Evolutionary conservation across 2,797 vertebrate species (phyloP), one percentile per base, ranked within the genome.

Genomic region (Neosilurus hyrtlii): DNA sequence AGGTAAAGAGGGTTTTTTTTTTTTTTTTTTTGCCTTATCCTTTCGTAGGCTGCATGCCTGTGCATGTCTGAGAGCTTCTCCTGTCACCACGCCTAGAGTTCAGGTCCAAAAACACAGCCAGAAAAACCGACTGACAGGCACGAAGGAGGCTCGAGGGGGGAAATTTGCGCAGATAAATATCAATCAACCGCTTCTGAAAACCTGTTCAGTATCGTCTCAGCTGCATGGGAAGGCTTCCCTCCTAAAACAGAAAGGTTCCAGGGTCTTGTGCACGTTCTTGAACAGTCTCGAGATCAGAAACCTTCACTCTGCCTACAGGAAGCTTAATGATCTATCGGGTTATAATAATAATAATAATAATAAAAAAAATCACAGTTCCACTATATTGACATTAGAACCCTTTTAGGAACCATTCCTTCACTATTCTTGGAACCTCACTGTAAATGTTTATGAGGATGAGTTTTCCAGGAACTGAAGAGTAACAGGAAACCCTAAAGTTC

Each of bases 21-120:
- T 83, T 83, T 52, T 49, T 54, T 14, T 56, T 37, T 61, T 26
- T 26, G 61, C 43, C 43, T 65, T 65, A 78, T 86, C 81, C 87
- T 88, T 68, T 77, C 86, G 84, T 87, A 85, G 77, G 76, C 86
- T 91, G 89, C 95, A 89, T 95, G 95, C 93, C 94, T 85, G 91
- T 92, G 94, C 96, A 94, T 90, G 96, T 87, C 94, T 88, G 81
- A 65, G 82, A 84, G 80, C 80, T 84, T 87, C 87, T 89, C 88
- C 89, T 91, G 82, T 94, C 93, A 90, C 89, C 89, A 94, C 94
- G 87, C 93, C 93, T 94, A 89, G 82, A 92, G 86, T 84, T 90
- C 70, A 62, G 92, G 89, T 88, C 88, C 88, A 88, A 88, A 91
- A 91, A 74, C 71, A 74, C 20, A 51, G 70, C 49, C 51, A 63